These are phyloP conservation scores for Creontiades dilutus DNA, from an alignment of 2,888 invertebrate species.

Conservation along the genomic window DNA sequence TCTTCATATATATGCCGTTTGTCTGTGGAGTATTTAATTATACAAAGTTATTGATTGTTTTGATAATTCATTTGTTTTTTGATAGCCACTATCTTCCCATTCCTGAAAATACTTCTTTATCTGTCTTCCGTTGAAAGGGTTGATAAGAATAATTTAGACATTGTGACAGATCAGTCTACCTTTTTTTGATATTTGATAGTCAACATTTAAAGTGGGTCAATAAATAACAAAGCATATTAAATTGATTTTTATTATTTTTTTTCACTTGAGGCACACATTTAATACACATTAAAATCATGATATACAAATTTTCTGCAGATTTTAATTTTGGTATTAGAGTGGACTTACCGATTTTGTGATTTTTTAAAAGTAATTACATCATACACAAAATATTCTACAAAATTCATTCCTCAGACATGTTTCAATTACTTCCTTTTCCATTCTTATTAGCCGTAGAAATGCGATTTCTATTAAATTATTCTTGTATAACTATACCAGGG, in stretches of 20 bases:
- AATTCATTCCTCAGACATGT: conserved; percentile 4
- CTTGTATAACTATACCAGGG: not conserved
- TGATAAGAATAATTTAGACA: too few species aligned
- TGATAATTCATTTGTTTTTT: conserved; percentile 15
- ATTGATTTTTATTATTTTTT: conserved; percentile 57
- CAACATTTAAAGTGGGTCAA: not conserved
- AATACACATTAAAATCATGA: conserved; percentile 63
- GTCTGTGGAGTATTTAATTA: conserved; percentile 63
- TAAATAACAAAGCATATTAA: not conserved
- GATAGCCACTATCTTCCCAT: not conserved
- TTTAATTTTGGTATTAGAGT: conserved; percentile 48
- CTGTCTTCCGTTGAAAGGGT: too few species aligned
- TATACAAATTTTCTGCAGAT: conserved; percentile 55
- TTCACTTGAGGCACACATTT: conserved; percentile 70
- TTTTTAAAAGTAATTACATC: conserved; percentile 4
- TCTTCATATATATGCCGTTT: conserved; percentile 56
- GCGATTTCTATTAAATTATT: not conserved
- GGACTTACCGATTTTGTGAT: conserved; percentile 2
- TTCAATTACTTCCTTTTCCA: not conserved
- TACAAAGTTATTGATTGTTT: conserved; percentile 64
- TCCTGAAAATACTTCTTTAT: too few species aligned
- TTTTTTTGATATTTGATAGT: not conserved
- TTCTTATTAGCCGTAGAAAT: not conserved
- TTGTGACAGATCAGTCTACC: not conserved
- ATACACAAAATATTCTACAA: conserved; percentile 58